Base-by-base conservation (phyloP, 2,113 vertebrate genomes). In the Xenopus laevis region DNA sequence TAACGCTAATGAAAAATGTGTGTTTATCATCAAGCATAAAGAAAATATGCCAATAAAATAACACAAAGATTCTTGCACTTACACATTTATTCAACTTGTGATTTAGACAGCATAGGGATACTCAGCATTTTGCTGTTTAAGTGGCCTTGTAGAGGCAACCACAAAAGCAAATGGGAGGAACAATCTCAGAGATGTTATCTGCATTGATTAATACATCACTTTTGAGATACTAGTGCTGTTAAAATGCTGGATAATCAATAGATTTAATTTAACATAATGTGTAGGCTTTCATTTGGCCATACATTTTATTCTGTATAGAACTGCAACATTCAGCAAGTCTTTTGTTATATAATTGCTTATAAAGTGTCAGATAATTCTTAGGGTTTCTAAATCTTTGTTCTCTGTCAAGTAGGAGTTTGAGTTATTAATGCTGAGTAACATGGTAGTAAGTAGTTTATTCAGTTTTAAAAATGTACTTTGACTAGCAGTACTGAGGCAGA, bases 171-270 rank as follows among this genome's bases (percentile, higher is more conserved):
- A 55, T 55, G 17, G 53, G 4, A 55, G 53, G 15, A n/a, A 55
- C 16, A 55, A 55, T 55, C 15, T 55, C 53, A 18, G 8, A 55
- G 16, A 55, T n/a, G 17, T 55, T 55, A 16, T 55, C 53, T 55
- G 1, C 18, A 55, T 55, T 55, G 53, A 55, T 55, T 55, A 55
- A 55, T 55, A 55, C 53, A 55, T 55, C 53, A 55, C 15, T 55
- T 55, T 55, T 55, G 53, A 55, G 53, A 55, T 55, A 55, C 17
- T 55, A 55, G 53, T 55, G 53, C 53, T 55, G 53, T 55, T 55
- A 55, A 55, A 55, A 55, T 55, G 53, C 53, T 9, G 53, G 53
- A 16, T 55, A 55, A 55, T 55, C 53, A 55, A 55, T 55, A n/a
- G 15, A 55, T 55, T 55, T 55, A 16, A 55, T 55, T n/a, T 18